Evolutionary conservation across 30 jellyfish, hydroid and myxozoan genomes (phyloP).

Genomic region (Morbakka virulenta): DNA sequence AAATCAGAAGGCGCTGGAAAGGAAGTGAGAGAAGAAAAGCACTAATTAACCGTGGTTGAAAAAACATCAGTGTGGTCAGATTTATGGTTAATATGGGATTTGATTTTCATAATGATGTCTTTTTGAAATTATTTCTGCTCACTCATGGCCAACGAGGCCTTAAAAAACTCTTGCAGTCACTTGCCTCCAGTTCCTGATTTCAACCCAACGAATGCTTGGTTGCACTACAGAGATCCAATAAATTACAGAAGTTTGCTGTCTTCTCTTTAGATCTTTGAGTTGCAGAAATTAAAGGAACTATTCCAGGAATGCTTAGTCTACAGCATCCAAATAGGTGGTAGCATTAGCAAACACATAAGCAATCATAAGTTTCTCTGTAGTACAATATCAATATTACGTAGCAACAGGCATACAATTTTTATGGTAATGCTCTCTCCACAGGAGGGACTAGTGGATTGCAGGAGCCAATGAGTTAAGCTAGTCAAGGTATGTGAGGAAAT

Average conservation of each 20-base stretch:
- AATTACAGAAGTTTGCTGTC: slow-evolving; percentile 33
- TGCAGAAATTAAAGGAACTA: slow-evolving; percentile 17
- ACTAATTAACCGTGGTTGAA: too few relatives aligned
- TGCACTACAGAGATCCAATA: slow-evolving; percentile 44
- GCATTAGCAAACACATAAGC: slow-evolving; percentile 19
- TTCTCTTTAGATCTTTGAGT: slow-evolving; percentile 21
- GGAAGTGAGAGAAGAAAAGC: too few relatives aligned
- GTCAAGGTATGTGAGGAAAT: too few relatives aligned
- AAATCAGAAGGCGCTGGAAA: too few relatives aligned
- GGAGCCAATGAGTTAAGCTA: too few relatives aligned
- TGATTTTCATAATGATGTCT: too few relatives aligned
- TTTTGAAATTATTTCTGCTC: too few relatives aligned
- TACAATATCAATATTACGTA: not conserved
- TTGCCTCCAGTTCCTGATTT: slow-evolving; percentile 27
- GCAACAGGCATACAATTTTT: slow-evolving; percentile 1
- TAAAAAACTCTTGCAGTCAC: slow-evolving; percentile 22
- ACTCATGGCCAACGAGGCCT: slow-evolving; percentile 43
- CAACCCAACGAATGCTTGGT: slow-evolving; percentile 35
- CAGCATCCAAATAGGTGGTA: slow-evolving; percentile 19
- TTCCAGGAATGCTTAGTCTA: slow-evolving; percentile 2
- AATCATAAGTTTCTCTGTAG: slow-evolving; percentile 11
- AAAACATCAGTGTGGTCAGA: too few relatives aligned
- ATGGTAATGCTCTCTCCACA: slow-evolving; percentile 22
- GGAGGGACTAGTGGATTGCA: too few relatives aligned
- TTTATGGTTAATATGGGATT: too few relatives aligned